These are phyloP conservation scores for Epirrhoe tristata DNA, from an alignment of 2,888 invertebrate genomes.

Conservation along the genomic window DNA sequence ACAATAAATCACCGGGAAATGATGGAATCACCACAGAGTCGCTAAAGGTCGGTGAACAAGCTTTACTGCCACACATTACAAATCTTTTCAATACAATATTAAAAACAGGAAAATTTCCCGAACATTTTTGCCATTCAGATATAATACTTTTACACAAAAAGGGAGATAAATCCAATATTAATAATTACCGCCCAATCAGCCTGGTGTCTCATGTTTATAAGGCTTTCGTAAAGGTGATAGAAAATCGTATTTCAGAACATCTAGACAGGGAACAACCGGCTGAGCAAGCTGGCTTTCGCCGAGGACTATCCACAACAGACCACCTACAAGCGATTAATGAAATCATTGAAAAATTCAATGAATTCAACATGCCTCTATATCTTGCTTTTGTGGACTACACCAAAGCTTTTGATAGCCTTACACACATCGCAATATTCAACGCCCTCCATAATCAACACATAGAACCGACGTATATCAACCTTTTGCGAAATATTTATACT, in stretches of 20 bases:
- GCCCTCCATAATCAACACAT: neutral
- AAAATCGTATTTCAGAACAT: neutral
- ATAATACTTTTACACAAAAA: conserved; percentile 3
- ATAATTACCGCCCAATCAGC: conserved; percentile 6
- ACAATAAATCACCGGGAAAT: neutral
- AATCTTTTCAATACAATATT: neutral
- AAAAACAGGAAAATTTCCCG: neutral
- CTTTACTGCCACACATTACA: neutral
- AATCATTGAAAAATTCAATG: neutral
- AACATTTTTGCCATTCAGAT: neutral
- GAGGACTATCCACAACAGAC: neutral
- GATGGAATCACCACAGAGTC: neutral
- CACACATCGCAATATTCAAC: neutral
- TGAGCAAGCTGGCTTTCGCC: conserved; percentile 3
- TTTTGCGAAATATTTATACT: neutral
- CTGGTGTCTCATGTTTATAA: neutral
- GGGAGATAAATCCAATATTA: too few species aligned
- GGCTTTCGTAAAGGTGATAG: neutral
- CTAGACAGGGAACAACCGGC: neutral
- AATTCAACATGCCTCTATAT: neutral
- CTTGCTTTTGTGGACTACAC: conserved; percentile 2
- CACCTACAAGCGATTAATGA: neutral
- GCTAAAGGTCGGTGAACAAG: neutral
- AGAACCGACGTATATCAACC: neutral
- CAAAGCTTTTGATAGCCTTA: conserved; percentile 4